phyloP scores from a whole-genome alignment of 2,797 vertebrate genomes.

The Selene dorsalis region DNA sequence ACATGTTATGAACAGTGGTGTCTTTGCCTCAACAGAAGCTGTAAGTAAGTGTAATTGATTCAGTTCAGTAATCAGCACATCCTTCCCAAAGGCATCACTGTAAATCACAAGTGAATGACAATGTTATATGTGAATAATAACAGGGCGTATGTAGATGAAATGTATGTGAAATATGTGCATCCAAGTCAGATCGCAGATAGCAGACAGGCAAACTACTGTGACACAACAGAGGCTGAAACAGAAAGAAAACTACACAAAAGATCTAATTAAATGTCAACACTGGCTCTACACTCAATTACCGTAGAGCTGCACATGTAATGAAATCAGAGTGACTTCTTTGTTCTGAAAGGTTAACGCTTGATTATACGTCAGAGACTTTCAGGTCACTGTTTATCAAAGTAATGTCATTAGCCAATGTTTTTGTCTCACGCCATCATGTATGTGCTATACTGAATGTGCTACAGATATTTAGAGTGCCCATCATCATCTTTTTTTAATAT shows the following conservation, averaged over 20 bases:
- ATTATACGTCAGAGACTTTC: conserved; percentile 13
- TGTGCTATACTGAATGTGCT: background rate
- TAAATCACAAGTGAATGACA: background rate
- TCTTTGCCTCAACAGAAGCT: too few relatives aligned
- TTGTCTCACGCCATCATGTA: conserved; percentile 2
- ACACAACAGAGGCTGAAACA: background rate
- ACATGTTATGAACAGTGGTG: too few relatives aligned
- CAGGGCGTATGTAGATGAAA: background rate
- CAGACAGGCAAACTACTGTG: background rate
- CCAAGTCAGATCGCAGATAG: background rate
- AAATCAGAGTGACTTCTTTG: background rate
- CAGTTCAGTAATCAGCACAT: too few relatives aligned
- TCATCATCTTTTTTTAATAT: background rate
- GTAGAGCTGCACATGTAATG: background rate
- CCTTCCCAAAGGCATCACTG: background rate
- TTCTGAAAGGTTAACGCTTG: background rate
- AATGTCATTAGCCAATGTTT: background rate
- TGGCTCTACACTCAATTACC: conserved; percentile 1
- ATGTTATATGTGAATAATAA: background rate
- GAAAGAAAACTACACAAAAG: background rate
- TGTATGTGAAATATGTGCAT: background rate
- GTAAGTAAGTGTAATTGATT: too few relatives aligned
- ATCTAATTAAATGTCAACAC: conserved; percentile 19
- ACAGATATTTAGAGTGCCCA: conserved; percentile 35
- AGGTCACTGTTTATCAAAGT: conserved; percentile 7